phyloP scores from a whole-genome alignment of 2,797 vertebrate species.

The Tapera naevia region DNA sequence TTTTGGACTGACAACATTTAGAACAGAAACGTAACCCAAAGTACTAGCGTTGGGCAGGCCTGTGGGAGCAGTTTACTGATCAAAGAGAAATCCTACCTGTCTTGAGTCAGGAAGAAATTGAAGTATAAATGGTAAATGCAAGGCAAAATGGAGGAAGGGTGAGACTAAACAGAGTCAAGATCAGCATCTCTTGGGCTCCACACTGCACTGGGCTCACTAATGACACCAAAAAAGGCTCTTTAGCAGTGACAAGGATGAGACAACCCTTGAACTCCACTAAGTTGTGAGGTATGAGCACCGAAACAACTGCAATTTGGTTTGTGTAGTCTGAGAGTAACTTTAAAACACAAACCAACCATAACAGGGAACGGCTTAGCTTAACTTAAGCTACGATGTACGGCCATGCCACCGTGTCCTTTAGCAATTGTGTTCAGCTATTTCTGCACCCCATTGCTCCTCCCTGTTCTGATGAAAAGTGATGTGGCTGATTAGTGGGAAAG shows the following conservation, averaged over 20 bases:
- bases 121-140: background rate
- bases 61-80: background rate
- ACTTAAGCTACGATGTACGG: background rate
- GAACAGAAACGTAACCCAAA: background rate
- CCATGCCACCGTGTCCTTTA: fast-evolving
- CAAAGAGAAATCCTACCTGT: background rate
- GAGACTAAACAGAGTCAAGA: background rate
- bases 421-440: fast-evolving
- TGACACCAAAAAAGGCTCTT: background rate
- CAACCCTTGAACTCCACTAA: background rate
- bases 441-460: background rate
- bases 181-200: background rate
- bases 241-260: background rate
- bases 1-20: background rate
- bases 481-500: background rate
- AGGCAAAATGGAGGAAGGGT: background rate
- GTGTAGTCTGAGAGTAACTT: background rate
- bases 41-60: background rate
- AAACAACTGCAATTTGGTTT: background rate
- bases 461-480: background rate
- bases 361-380: background rate
- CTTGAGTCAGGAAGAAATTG: background rate
- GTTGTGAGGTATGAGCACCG: background rate
- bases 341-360: background rate
- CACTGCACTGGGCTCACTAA: background rate